A percentile compares a stretch with the other conserved stretches of the same genome.
Evolutionary conservation across 2,113 vertebrate species (phyloP).

Genomic region (Trochalopteron elliotii): DNA sequence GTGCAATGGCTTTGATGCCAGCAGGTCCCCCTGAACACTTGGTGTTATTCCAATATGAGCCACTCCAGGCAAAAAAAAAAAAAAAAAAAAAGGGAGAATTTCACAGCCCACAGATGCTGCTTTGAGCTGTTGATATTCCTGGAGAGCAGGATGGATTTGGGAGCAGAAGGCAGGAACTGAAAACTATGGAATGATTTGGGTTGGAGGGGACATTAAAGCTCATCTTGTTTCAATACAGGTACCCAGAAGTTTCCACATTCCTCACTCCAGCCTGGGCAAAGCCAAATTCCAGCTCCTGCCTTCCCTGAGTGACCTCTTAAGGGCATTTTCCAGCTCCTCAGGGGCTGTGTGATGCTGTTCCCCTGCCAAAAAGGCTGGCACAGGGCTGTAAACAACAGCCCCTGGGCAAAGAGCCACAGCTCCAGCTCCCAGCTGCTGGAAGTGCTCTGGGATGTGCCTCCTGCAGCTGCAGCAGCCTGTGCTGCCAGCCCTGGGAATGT

Average conservation of each 20-base stretch:
- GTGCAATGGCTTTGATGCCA: background rate
- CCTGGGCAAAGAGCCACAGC: background rate
- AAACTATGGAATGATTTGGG: background rate
- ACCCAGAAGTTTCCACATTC: background rate
- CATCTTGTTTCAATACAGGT: background rate
- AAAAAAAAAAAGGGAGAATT: background rate
- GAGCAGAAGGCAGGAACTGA: background rate
- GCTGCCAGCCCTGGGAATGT: background rate
- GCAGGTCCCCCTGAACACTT: fast-evolving
- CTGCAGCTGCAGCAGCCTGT: background rate
- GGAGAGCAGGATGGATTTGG: background rate
- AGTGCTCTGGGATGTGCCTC: background rate
- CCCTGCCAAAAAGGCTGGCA: background rate
- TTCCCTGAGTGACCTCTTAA: background rate
- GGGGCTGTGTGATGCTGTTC: background rate
- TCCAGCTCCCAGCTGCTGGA: background rate
- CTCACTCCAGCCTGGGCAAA: background rate
- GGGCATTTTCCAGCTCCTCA: background rate
- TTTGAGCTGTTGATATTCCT: background rate
- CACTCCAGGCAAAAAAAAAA: background rate
- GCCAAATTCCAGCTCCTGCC: background rate
- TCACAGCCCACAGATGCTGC: background rate
- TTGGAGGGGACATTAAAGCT: background rate
- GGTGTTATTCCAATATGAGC: background rate
- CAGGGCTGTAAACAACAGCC: background rate